Evolutionary conservation across 2,888 invertebrate species (phyloP).

Genomic region (Meiosimyza decipiens): DNA sequence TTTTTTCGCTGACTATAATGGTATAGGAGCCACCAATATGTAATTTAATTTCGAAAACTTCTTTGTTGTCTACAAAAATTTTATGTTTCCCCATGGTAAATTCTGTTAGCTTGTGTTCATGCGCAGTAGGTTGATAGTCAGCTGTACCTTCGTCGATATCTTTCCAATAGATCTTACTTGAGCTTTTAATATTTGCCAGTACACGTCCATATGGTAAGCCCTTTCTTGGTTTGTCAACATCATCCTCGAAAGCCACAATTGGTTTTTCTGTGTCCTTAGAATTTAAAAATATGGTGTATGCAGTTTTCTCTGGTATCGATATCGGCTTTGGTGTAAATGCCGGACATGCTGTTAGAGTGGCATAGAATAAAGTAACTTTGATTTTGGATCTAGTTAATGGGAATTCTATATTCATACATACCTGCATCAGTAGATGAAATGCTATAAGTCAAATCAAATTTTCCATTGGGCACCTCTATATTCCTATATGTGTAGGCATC

Average conservation of each 20-base stretch:
- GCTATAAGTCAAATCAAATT: slow-evolving; percentile 44
- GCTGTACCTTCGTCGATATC: slow-evolving; percentile 42
- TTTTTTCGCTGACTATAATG: slow-evolving; percentile 49
- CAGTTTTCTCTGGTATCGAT: slow-evolving; percentile 47
- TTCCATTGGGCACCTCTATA: slow-evolving; percentile 47
- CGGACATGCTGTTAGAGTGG: slow-evolving; percentile 49
- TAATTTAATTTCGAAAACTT: slow-evolving; percentile 33
- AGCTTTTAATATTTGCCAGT: slow-evolving; percentile 51
- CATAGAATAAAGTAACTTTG: background rate
- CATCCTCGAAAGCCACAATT: slow-evolving; percentile 47
- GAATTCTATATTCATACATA: slow-evolving; percentile 46
- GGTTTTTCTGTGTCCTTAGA: slow-evolving; percentile 20
- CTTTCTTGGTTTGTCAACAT: slow-evolving; percentile 57
- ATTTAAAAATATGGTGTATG: slow-evolving; percentile 49
- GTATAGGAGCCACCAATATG: slow-evolving; percentile 63
- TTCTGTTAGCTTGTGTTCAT: slow-evolving; percentile 49
- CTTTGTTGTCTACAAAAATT: slow-evolving; percentile 45
- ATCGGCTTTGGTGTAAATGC: slow-evolving; percentile 44
- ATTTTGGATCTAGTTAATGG: background rate
- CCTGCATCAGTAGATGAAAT: slow-evolving; percentile 46
- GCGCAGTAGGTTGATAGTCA: slow-evolving; percentile 45
- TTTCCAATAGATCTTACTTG: slow-evolving; percentile 50
- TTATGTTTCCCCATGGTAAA: slow-evolving; percentile 50
- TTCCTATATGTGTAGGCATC: slow-evolving; percentile 50
- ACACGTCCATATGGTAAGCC: slow-evolving; percentile 55